phyloP scores from a whole-genome alignment of 2,113 vertebrate species.

The Erythrocercus mccallii region DNA sequence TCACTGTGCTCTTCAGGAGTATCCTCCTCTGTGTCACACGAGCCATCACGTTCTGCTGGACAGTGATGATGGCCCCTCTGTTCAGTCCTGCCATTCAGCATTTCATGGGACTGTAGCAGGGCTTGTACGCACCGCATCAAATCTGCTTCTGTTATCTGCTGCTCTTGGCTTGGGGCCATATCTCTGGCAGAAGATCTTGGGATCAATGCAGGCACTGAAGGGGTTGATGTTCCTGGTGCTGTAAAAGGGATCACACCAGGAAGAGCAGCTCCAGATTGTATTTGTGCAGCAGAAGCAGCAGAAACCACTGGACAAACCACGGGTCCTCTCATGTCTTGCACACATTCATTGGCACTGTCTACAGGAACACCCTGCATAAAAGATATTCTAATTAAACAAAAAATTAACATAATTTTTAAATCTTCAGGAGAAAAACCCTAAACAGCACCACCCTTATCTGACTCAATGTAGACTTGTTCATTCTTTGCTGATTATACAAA shows the following conservation, averaged over 20 bases:
- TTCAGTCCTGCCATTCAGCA: background rate
- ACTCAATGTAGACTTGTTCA: background rate
- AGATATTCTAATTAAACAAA: background rate
- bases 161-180: background rate
- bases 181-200: constrained; percentile 6
- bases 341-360: background rate
- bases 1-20: constrained; percentile 43
- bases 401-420: background rate
- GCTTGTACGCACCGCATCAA: constrained; percentile 67
- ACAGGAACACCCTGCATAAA: constrained; percentile 42
- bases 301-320: background rate
- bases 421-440: background rate
- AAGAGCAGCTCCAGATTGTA: background rate
- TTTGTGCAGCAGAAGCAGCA: background rate
- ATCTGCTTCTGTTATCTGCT: constrained; percentile 58
- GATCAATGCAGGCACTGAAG: background rate
- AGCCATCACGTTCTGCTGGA: background rate
- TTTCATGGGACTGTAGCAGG: constrained; percentile 51
- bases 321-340: constrained; percentile 7
- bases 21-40: constrained; percentile 19
- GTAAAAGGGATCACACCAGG: background rate
- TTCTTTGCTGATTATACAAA: background rate
- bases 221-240: background rate
- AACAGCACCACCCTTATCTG: background rate
- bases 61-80: background rate